Evolutionary conservation across 1,140 invertebrate species (phyloP), one percentile per base, ranked within the genome.

Genomic region (Rhyzopertha dominica): DNA sequence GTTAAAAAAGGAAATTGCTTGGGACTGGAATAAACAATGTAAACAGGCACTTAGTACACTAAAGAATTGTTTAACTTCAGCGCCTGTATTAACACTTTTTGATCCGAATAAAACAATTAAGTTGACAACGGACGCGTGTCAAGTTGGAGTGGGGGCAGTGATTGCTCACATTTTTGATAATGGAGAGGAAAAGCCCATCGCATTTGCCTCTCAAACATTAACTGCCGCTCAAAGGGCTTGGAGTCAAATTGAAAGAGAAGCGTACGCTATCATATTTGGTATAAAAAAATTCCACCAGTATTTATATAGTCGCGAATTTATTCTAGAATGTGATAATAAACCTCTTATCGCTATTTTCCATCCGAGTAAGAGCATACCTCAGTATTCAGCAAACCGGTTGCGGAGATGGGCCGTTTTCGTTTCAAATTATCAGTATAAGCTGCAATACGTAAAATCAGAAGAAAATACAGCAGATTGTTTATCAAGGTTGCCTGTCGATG

Each of bases 121-220:
- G 9, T 18, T 61, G 5, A 44, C 51, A 17, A 48, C 44, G 8
- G 58, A 62, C 42, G 26, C 5, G 1, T 29, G 23, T 23, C 36
- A 10, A 12, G 4, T 17, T 7, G 44, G 10, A 19, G 19, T 47
- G 2, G 44, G 26, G 2, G 35, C 36, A 9, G 36, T 41, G n/a
- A 16, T 30, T 1, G 23, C 9, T 42, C 46, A 32, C 29, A n/a
- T 26, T 12, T 28, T 28, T 4, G n/a, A n/a, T n/a, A 44, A 56
- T 25, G 46, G 49, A n/a, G 13, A n/a, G 8, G 58, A 61, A 16
- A 34, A 35, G 12, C 58, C 53, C 25, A 31, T 58, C 16, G 37
- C 39, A 23, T 71, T 62, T 49, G 62, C 56, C 3, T 70, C 66
- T 17, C 49, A 66, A 24, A 51, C 58, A 0, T 46, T 71, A 12